Percentiles rank a stretch among this genome's conserved stretches.
phyloP scores from a whole-genome alignment of 2,797 vertebrate species.

The Nasua narica region DNA sequence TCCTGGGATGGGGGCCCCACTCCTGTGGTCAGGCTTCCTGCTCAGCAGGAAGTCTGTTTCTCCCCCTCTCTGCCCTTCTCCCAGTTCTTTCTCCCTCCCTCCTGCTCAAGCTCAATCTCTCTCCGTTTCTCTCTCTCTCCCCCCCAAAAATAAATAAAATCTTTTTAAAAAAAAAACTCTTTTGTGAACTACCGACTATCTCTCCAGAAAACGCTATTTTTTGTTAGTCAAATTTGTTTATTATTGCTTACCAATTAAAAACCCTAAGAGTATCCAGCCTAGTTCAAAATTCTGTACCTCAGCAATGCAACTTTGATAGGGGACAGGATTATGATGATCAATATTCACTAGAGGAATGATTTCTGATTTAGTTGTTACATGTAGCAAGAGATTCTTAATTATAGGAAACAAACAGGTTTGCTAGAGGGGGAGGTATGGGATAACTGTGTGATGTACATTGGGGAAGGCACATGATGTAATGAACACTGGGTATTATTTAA shows the following conservation, averaged over 20 bases:
- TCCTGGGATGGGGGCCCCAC: neutral
- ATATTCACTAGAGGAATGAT: neutral
- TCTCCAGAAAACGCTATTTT: neutral
- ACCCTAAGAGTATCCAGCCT: neutral
- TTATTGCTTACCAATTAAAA: neutral
- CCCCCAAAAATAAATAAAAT: neutral
- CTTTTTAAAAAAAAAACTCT: neutral
- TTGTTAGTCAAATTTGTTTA: neutral
- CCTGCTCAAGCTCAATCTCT: neutral
- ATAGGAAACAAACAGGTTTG: neutral
- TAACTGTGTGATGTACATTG: too few relatives aligned
- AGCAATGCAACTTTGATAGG: neutral
- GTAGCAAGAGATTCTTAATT: neutral
- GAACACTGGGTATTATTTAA: too few relatives aligned
- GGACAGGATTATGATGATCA: neutral
- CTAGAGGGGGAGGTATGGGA: neutral
- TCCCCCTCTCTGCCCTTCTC: neutral
- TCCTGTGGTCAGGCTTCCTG: neutral
- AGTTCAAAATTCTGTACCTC: neutral
- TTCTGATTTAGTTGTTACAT: neutral
- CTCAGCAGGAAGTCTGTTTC: neutral
- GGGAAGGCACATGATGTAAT: too few relatives aligned
- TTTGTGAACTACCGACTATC: neutral
- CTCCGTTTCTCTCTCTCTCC: neutral
- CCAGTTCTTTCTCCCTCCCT: neutral